Evolutionary conservation across 2,888 invertebrate genomes (phyloP).

Genomic region (Callyntrura guangdongensis): DNA sequence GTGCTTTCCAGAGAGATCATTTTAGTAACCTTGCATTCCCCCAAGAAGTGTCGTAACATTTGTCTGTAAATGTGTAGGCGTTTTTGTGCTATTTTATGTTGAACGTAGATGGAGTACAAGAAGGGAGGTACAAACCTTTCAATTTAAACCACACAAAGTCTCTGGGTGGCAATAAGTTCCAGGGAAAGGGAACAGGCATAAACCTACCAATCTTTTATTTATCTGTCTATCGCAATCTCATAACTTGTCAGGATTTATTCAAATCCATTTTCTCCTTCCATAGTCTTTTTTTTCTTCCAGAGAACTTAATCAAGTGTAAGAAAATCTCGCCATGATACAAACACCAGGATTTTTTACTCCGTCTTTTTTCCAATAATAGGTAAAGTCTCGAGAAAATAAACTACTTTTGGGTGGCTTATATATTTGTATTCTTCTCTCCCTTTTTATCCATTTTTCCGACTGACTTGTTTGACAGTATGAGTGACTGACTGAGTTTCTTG

Average conservation of each 20-base stretch:
- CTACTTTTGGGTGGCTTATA: slow-evolving; percentile 51
- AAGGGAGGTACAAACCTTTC: slow-evolving; percentile 41
- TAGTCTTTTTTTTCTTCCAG: not conserved
- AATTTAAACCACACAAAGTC: slow-evolving; percentile 30
- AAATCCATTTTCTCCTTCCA: slow-evolving; percentile 34
- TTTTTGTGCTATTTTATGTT: no score
- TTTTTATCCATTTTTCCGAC: slow-evolving; percentile 38
- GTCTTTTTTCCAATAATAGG: not conserved
- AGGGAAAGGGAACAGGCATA: not conserved
- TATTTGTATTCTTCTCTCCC: slow-evolving; percentile 53
- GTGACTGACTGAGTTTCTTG: slow-evolving; percentile 55
- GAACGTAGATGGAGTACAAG: not conserved
- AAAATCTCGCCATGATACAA: slow-evolving; percentile 9
- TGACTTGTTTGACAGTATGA: slow-evolving; percentile 71
- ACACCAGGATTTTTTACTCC: slow-evolving; percentile 40
- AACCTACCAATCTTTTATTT: slow-evolving; percentile 8
- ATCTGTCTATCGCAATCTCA: slow-evolving; percentile 27
- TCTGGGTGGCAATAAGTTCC: slow-evolving; percentile 48
- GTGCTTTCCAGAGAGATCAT: no score
- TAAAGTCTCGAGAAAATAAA: slow-evolving; percentile 10
- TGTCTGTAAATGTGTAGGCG: no score
- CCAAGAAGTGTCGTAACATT: no score
- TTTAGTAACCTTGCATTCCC: no score
- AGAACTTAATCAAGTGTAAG: slow-evolving; percentile 57
- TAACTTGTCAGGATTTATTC: slow-evolving; percentile 62